Evolutionary conservation across 2,113 vertebrate genomes (phyloP).

Genomic region (Ailurus styani): DNA sequence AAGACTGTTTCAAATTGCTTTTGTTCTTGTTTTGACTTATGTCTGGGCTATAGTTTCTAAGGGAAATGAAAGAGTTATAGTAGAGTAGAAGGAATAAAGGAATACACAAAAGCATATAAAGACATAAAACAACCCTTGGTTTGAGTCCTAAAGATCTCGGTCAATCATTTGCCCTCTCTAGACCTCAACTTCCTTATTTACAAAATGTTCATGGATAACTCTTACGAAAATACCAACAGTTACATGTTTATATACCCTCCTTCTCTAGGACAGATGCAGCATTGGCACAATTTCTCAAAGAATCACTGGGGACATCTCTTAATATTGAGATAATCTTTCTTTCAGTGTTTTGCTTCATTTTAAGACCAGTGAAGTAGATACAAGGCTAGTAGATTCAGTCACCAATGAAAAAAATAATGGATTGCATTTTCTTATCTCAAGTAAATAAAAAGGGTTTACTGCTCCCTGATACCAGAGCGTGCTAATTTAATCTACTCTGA

Average conservation of each 20-base stretch:
- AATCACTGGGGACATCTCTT: background rate
- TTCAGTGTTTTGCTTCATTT: constrained; percentile 10
- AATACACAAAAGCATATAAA: background rate
- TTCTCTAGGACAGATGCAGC: background rate
- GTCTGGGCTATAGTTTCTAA: background rate
- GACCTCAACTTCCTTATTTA: background rate
- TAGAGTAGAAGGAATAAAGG: background rate
- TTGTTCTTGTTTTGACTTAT: background rate
- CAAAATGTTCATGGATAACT: background rate
- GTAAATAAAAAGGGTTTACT: background rate
- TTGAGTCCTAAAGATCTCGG: background rate
- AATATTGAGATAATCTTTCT: background rate
- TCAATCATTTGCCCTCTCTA: background rate
- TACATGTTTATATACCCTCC: background rate
- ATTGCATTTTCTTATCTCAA: background rate
- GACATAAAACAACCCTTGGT: background rate
- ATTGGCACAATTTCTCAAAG: background rate
- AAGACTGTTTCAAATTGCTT: background rate
- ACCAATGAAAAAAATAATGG: background rate
- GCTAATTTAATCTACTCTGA: background rate
- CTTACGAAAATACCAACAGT: background rate
- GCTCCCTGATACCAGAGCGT: background rate
- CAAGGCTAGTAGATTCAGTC: background rate
- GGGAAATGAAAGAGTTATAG: background rate
- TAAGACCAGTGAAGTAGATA: background rate